These are phyloP conservation scores for Antigone vipio DNA, from an alignment of 2,113 vertebrate species.

Conservation along the genomic window DNA sequence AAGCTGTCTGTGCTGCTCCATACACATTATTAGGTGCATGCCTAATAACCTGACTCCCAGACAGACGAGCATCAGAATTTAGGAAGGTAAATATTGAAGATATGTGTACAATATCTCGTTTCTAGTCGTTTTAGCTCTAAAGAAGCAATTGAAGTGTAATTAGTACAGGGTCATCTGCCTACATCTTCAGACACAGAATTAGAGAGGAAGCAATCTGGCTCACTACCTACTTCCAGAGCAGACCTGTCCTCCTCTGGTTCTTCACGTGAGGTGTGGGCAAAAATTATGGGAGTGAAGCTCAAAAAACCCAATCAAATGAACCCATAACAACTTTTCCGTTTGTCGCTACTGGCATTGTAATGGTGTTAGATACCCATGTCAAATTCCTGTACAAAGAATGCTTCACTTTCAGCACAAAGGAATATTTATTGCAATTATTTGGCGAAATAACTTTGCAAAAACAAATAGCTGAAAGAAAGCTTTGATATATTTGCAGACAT, in stretches of 20 bases:
- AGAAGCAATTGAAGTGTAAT: neutral
- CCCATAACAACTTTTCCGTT: neutral
- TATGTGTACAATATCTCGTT: neutral
- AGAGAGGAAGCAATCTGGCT: neutral
- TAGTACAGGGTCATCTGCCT: neutral
- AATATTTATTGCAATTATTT: constrained; percentile 53
- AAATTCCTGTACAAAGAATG: neutral
- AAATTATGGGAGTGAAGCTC: neutral
- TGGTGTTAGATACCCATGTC: neutral
- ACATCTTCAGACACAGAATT: neutral
- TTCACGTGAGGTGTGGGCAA: neutral
- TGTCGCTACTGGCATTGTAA: neutral
- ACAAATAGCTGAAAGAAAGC: constrained; percentile 49
- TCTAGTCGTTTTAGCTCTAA: neutral
- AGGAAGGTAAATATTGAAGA: neutral
- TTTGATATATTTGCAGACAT: constrained; percentile 55
- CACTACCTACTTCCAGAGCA: neutral
- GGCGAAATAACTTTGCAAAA: constrained; percentile 36
- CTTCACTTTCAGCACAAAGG: neutral
- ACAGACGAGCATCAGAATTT: neutral
- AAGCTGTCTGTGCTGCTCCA: neutral
- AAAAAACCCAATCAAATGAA: neutral
- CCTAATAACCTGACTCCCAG: neutral
- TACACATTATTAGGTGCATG: neutral
- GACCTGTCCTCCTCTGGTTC: neutral